These are phyloP conservation scores for Fragum whitleyi DNA, from an alignment of 2,888 invertebrate species.

Conservation along the genomic window DNA sequence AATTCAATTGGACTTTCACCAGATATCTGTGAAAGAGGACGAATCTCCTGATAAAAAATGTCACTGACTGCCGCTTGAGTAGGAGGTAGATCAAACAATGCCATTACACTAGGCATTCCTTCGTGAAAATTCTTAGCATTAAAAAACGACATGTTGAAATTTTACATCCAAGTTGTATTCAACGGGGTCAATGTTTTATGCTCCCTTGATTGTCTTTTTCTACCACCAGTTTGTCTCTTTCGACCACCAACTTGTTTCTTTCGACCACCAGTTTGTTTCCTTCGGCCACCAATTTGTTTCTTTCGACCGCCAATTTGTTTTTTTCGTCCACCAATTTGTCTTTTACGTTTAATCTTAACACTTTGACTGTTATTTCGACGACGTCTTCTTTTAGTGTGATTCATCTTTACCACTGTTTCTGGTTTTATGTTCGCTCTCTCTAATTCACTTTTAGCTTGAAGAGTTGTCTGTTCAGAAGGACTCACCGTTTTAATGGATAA, in stretches of 20 bases:
- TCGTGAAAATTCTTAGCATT: constrained; percentile 38
- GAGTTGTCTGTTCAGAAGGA: constrained; percentile 19
- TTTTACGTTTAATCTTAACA: not conserved
- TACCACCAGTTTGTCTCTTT: not conserved
- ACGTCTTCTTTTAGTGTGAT: constrained; percentile 26
- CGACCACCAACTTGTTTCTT: not conserved
- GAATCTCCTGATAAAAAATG: constrained; percentile 35
- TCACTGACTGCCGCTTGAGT: constrained; percentile 35
- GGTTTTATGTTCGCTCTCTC: constrained; percentile 48
- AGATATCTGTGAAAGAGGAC: constrained; percentile 39
- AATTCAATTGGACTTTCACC: constrained; percentile 41
- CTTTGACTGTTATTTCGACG: constrained; percentile 4
- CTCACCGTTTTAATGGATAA: not conserved
- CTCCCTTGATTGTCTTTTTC: not conserved
- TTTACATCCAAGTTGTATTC: not conserved
- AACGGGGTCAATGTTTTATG: not conserved
- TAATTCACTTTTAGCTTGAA: constrained; percentile 20
- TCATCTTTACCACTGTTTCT: constrained; percentile 1
- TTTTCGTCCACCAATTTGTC: constrained; percentile 16
- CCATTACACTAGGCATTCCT: constrained; percentile 36
- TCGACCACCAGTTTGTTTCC: not conserved
- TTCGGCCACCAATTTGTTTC: not conserved
- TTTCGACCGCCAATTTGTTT: not conserved
- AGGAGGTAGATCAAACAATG: constrained; percentile 42
- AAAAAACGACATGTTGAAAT: constrained; percentile 28